Evolutionary conservation across 2,888 invertebrate species (phyloP).

Genomic region (Ormyrus labotus): DNA sequence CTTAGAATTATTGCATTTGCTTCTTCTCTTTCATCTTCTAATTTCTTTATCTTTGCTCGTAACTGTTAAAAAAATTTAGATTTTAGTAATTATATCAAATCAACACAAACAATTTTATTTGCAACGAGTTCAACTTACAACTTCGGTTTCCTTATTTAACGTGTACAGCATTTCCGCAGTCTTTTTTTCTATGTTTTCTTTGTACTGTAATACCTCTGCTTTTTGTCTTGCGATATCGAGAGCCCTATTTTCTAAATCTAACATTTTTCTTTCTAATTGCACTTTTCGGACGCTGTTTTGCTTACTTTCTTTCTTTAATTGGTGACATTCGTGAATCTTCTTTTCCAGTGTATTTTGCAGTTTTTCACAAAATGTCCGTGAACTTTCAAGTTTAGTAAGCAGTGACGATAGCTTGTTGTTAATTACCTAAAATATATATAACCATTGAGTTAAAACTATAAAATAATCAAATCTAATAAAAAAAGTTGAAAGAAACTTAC

Average conservation of each 20-base stretch:
- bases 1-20: conserved; percentile 78
- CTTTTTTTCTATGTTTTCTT: conserved; percentile 69
- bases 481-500: conserved; percentile 59
- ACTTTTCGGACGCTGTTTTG: conserved; percentile 79
- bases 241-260: conserved; percentile 76
- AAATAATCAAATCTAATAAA: not conserved
- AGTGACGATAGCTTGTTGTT: conserved; percentile 67
- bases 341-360: conserved; percentile 72
- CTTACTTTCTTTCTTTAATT: conserved; percentile 77
- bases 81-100: not conserved
- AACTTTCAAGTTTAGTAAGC: conserved; percentile 68
- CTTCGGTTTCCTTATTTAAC: conserved; percentile 70
- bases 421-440: conserved; percentile 60
- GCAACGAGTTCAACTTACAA: conserved; percentile 59
- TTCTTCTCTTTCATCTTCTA: conserved; percentile 70
- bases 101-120: conserved; percentile 8
- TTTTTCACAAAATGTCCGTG: conserved; percentile 67
- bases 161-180: conserved; percentile 66
- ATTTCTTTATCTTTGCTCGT: conserved; percentile 63
- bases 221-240: conserved; percentile 76
- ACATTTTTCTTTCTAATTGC: conserved; percentile 77
- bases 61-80: conserved; percentile 30
- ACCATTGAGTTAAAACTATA: not conserved
- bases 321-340: conserved; percentile 72
- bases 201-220: conserved; percentile 67